Base-by-base conservation (phyloP, 1,140 invertebrate genomes). In the Ridgeia piscesae region DNA sequence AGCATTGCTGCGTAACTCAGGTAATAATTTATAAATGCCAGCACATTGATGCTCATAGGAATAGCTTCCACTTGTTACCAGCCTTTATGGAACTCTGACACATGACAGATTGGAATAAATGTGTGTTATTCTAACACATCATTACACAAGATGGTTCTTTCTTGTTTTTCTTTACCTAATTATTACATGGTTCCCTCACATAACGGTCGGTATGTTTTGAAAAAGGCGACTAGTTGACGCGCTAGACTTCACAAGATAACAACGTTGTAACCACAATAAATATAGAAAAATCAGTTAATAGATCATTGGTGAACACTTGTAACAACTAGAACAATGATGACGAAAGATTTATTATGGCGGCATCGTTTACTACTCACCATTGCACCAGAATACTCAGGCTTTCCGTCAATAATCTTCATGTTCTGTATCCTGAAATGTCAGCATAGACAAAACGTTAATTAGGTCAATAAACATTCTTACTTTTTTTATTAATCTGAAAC, bases 311-410 rank as follows among this genome's bases (percentile, higher is more conserved):
- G n/a, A n/a, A n/a, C n/a, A n/a, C n/a, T n/a, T n/a, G n/a, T n/a
- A n/a, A n/a, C n/a, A n/a, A n/a, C n/a, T n/a, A n/a, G n/a, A n/a
- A n/a, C n/a, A 77, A 77, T 77, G 58, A 77, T 77, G 11, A 77
- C 58, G 27, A 77, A 77, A 21, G 11, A 77, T 14, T 77, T 77
- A 77, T 4, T 31, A 27, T 4, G 58, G 14, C 2, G 58, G 58
- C 27, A 4, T 14, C 11, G 58, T 77, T 77, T 77, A 77, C 58
- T 21, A 90, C 96, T 95, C 95, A 96, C 96, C 4, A 98, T 50
- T 34, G 98, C 97, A 48, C 99, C 98, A 34, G 96, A 97, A 95
- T 98, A 99, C 96, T 99, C 99, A 31, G 98, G 98, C 95, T 98
- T 98, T 92, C 98, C 98, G 96, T 99, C 97, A 92, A 98, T 97